Percentiles rank a stretch among this genome's conserved stretches.
Evolutionary conservation across 2,888 invertebrate species (phyloP).

Genomic region (Chymomyza caudatula): DNA sequence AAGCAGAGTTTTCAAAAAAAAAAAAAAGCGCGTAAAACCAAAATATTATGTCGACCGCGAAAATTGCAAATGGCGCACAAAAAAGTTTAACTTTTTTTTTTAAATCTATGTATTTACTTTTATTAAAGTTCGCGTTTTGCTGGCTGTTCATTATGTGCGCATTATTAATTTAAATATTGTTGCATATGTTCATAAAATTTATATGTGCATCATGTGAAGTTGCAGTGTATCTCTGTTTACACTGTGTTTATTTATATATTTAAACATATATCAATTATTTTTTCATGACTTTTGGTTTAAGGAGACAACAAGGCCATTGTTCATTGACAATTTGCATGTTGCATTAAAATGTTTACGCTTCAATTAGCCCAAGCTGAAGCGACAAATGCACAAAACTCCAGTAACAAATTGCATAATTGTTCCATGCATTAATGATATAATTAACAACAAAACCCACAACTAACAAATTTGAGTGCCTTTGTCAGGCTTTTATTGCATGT

Average conservation of each 20-base stretch:
- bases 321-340: neutral
- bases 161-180: conserved; percentile 62
- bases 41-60: neutral
- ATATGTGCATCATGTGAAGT: neutral
- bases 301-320: neutral
- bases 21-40: neutral
- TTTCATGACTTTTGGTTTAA: neutral
- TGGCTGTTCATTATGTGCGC: conserved; percentile 32
- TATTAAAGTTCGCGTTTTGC: neutral
- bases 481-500: neutral
- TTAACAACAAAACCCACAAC: neutral
- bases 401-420: neutral
- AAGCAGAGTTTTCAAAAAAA: conserved; percentile 48
- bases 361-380: conserved; percentile 48
- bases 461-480: neutral
- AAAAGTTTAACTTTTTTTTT: neutral
- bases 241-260: too few relatives aligned
- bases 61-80: neutral
- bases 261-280: neutral
- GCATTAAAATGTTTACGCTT: conserved; percentile 50
- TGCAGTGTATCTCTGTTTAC: neutral
- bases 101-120: neutral
- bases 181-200: conserved; percentile 3
- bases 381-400: neutral
- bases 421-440: neutral